Conservation (phyloP, 37 sponge, comb jelly and placozoan genomes). For the Ephydatia muelleri region DNA sequence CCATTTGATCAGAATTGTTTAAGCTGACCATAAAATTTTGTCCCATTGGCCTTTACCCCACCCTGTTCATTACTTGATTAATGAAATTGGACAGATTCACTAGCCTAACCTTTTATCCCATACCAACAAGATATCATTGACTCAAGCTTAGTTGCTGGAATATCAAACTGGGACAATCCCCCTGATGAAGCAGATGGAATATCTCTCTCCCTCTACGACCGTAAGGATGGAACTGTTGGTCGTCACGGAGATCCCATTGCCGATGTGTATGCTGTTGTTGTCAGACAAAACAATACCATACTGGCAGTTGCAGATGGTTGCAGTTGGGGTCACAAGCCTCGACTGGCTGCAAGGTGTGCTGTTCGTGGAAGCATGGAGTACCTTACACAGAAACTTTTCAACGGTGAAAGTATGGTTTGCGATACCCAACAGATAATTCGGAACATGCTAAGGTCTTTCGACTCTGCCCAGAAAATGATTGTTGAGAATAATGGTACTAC, state of each 20-base stretch:
- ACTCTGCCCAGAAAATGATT: conserved; percentile 69
- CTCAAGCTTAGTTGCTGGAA: conserved; percentile 49
- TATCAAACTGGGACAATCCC: conserved; percentile 52
- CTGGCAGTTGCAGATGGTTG: conserved; percentile 79
- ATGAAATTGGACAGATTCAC: too few relatives aligned
- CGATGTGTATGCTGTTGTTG: conserved; percentile 71
- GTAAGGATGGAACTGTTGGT: conserved; percentile 8
- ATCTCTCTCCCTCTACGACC: conserved; percentile 82
- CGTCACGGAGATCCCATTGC: conserved; percentile 86
- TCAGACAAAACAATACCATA: conserved; percentile 54
- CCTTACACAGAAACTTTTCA: conserved; percentile 62
- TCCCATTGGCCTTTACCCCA: too few relatives aligned
- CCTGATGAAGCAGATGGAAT: conserved; percentile 57
- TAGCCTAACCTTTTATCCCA: too few relatives aligned
- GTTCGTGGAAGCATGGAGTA: conserved; percentile 60
- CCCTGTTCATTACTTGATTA: too few relatives aligned
- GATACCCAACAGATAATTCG: conserved; percentile 65
- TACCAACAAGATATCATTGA: too few relatives aligned
- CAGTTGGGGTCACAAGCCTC: conserved; percentile 78
- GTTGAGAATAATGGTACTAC: conserved; percentile 68
- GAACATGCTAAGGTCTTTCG: conserved; percentile 58
- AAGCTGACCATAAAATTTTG: too few relatives aligned
- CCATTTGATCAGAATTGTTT: too few relatives aligned
- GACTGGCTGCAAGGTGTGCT: conserved; percentile 84
- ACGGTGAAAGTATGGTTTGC: neutral